Evolutionary conservation across 2,797 vertebrate species (phyloP).

Genomic region (Xenopus petersii): DNA sequence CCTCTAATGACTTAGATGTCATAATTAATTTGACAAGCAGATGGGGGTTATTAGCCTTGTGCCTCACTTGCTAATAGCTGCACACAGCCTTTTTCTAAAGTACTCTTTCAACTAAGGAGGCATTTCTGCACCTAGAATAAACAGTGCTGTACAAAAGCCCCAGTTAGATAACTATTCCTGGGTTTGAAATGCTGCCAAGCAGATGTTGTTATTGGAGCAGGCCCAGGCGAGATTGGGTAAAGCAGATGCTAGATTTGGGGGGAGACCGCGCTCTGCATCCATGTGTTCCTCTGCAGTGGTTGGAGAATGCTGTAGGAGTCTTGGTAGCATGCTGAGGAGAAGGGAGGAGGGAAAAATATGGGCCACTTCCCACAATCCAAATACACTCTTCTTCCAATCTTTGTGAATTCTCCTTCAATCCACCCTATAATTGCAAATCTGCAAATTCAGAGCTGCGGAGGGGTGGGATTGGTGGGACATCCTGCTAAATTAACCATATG

Average conservation of each 20-base stretch:
- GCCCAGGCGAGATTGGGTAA: constrained; percentile 78
- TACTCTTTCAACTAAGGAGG: constrained; percentile 84
- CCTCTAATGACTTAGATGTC: constrained; percentile 77
- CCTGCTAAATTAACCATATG: constrained; percentile 63
- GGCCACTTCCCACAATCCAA: constrained; percentile 62
- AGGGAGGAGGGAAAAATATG: constrained; percentile 51
- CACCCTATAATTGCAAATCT: constrained; percentile 63
- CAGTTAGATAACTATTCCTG: constrained; percentile 87
- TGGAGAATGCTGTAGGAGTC: constrained; percentile 57
- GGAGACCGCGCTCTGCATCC: constrained; percentile 47
- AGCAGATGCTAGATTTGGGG: constrained; percentile 71
- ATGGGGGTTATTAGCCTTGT: constrained; percentile 79
- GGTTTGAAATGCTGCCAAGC: constrained; percentile 91
- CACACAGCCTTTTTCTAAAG: constrained; percentile 79
- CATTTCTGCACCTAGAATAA: constrained; percentile 88
- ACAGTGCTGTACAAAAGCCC: constrained; percentile 85
- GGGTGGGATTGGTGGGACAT: constrained; percentile 45
- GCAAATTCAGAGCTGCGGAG: constrained; percentile 52
- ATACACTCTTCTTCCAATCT: constrained; percentile 60
- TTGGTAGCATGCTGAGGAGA: constrained; percentile 47
- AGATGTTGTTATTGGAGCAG: constrained; percentile 91
- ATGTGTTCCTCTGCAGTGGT: constrained; percentile 56
- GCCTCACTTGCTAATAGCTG: constrained; percentile 79
- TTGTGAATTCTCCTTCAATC: constrained; percentile 55
- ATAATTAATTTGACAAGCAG: constrained; percentile 81